phyloP scores from a whole-genome alignment of 2,888 invertebrate species.

The Tortrix viridana region DNA sequence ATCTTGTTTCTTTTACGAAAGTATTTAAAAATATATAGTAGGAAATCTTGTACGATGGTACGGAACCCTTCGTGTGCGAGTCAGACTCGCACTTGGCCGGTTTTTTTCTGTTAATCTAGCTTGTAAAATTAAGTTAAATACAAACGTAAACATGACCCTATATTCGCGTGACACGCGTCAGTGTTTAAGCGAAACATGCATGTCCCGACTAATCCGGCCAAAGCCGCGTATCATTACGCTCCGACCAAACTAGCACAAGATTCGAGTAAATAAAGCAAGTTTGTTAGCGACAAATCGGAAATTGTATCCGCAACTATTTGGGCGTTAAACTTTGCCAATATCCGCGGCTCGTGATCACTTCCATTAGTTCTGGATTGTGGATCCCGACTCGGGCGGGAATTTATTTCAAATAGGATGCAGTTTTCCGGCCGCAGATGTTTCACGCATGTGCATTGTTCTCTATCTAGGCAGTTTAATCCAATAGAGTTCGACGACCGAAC shows the following conservation, averaged over 20 bases:
- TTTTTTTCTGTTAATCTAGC: too few relatives aligned
- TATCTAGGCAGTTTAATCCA: neutral
- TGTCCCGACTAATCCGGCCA: neutral
- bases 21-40: too few relatives aligned
- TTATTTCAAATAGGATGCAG: conserved; percentile 22
- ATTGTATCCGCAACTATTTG: conserved; percentile 53
- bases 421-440: conserved; percentile 12
- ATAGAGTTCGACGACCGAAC: neutral
- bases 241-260: conserved; percentile 13
- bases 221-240: neutral
- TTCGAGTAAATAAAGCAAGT: conserved; percentile 47
- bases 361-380: conserved; percentile 27
- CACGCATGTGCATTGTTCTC: neutral
- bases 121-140: too few relatives aligned
- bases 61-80: too few relatives aligned
- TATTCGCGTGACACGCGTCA: too few relatives aligned
- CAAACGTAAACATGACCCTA: too few relatives aligned
- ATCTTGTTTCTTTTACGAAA: too few relatives aligned
- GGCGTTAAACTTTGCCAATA: conserved; percentile 51
- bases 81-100: too few relatives aligned
- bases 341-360: conserved; percentile 41
- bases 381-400: conserved; percentile 15
- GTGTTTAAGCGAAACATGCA: neutral
- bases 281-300: conserved; percentile 51
- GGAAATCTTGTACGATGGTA: too few relatives aligned